These are phyloP conservation scores for Amaurobius ferox DNA, from an alignment of 2,888 invertebrate genomes.

Conservation along the genomic window DNA sequence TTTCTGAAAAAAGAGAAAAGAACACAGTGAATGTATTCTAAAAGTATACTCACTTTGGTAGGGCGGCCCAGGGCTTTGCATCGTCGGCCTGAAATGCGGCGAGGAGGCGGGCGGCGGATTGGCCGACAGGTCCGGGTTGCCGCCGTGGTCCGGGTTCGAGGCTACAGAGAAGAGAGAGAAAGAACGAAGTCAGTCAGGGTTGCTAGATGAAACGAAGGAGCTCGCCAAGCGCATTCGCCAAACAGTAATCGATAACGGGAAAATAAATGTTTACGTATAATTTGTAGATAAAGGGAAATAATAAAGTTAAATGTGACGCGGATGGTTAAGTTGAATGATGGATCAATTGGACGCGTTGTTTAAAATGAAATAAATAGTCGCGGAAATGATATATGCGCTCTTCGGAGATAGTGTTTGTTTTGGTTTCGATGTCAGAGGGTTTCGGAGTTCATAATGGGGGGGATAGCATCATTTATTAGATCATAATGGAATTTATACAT, in stretches of 20 bases:
- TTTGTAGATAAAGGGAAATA: conserved; percentile 53
- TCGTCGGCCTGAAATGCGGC: conserved; percentile 69
- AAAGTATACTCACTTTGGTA: conserved; percentile 71
- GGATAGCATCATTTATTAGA: too few relatives aligned
- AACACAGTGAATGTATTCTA: background rate
- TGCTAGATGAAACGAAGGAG: conserved; percentile 12
- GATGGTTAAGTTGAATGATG: conserved; percentile 58
- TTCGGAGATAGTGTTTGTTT: conserved; percentile 2
- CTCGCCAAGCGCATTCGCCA: conserved; percentile 61
- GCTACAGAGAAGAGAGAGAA: conserved; percentile 56
- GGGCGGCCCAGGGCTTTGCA: conserved; percentile 73
- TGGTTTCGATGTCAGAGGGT: background rate
- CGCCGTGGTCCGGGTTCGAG: conserved; percentile 72
- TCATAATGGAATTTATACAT: background rate
- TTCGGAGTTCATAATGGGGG: background rate
- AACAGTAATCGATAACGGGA: conserved; percentile 15
- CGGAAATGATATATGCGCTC: conserved; percentile 7
- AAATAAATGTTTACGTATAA: conserved; percentile 66
- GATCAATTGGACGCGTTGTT: conserved; percentile 23
- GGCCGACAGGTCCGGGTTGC: conserved; percentile 71
- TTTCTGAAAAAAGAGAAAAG: background rate
- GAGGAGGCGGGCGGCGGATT: conserved; percentile 69
- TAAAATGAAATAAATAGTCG: conserved; percentile 13
- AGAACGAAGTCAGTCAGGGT: conserved; percentile 52
- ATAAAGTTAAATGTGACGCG: conserved; percentile 66